These are phyloP conservation scores for Pangasius macronema DNA, from an alignment of 2,797 vertebrate species.

Conservation along the genomic window DNA sequence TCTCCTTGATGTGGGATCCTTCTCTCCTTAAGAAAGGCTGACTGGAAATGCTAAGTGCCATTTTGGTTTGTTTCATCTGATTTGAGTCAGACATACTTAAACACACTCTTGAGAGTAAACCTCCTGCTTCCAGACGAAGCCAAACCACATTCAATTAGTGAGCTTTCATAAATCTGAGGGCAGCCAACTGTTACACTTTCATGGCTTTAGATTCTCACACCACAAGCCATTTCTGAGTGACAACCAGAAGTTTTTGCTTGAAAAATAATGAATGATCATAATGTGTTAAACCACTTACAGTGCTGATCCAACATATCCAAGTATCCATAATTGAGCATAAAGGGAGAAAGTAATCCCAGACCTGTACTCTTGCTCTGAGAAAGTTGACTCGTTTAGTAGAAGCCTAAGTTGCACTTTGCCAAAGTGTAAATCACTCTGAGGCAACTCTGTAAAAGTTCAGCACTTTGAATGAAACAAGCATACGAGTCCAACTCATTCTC, in stretches of 20 bases:
- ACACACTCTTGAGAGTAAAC: conserved; percentile 35
- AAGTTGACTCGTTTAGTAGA: background rate
- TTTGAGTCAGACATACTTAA: conserved; percentile 39
- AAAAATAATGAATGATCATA: conserved; percentile 22
- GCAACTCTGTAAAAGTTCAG: conserved; percentile 21
- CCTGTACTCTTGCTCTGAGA: conserved; percentile 1
- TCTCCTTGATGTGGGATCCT: conserved; percentile 34
- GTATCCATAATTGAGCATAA: conserved; percentile 8
- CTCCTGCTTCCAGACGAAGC: conserved; percentile 36
- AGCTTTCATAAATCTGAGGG: conserved; percentile 38
- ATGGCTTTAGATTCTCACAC: conserved; percentile 36
- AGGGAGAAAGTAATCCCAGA: conserved; percentile 16
- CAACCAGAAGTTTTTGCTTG: conserved; percentile 26
- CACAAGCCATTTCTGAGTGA: conserved; percentile 32
- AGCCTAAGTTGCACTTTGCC: background rate
- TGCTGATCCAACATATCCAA: conserved; percentile 19
- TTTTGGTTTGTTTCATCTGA: conserved; percentile 45
- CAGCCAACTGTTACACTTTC: conserved; percentile 45
- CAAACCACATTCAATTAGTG: conserved; percentile 56
- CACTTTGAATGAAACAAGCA: conserved; percentile 5
- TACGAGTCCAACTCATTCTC: conserved; percentile 9
- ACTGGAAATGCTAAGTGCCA: conserved; percentile 40
- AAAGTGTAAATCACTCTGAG: background rate
- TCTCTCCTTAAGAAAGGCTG: background rate
- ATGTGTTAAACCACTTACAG: conserved; percentile 32